Evolutionary conservation across 2,113 vertebrate genomes (phyloP), one percentile per base, ranked within the genome.

Genomic region (Crotalus tigris): DNA sequence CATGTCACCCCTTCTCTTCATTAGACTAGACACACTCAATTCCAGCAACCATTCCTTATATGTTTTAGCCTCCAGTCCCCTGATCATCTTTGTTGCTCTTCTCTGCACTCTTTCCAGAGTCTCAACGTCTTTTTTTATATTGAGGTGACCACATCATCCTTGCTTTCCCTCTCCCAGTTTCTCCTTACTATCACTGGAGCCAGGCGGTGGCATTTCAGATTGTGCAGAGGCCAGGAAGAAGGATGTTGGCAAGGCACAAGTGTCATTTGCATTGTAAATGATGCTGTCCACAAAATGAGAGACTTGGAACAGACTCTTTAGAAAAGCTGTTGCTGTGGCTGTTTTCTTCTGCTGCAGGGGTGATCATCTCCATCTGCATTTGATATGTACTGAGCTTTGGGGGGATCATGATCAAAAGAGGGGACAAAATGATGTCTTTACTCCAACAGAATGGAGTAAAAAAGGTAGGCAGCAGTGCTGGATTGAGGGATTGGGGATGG

Each of bases 221-320:
- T 96, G 88, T 92, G 95, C 59, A 49, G 81, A 75, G 85, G 61
- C 89, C 94, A 97, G 95, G 96, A 89, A 93, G 26, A 23, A 95
- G 5, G 23, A 91, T 93, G 95, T 95, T 96, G 94, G 95, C 93
- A 92, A 94, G 39, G 5, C 88, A 11, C 24, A 95, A 17, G 87
- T 94, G 93, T 94, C 92, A 95, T 87, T 96, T 44, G 19, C 93
- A 17, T 21, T 91, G 69, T 93, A 95, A 91, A 93, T 97, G 93
- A 96, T 88, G 85, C 90, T 39, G 26, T 3, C 39, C 75, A 87
- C 51, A 94, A 94, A 93, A 89, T 91, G 95, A 95, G 55, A 92
- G 93, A 95, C 24, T 44, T 93, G 89, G 93, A 24, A 90, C 4
- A 29, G 58, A 59, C 21, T 85, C 55, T 69, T n/a, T 11, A n/a